Evolutionary conservation across 2,113 vertebrate genomes (phyloP).

Genomic region (Epinephelus moara): DNA sequence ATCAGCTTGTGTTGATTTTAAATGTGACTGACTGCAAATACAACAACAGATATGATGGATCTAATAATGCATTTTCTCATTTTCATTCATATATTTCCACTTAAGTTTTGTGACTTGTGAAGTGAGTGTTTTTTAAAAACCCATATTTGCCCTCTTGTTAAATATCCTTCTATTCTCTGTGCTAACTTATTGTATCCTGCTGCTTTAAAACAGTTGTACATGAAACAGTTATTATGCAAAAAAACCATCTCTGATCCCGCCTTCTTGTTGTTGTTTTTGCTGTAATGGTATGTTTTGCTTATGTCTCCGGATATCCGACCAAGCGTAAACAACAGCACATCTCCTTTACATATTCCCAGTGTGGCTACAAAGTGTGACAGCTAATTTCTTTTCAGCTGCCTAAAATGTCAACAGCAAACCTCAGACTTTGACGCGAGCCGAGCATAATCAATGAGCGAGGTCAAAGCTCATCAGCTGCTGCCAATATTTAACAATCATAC

Average conservation of each 20-base stretch:
- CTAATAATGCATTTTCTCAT: no score
- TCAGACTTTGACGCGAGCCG: background rate
- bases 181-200: background rate
- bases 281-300: background rate
- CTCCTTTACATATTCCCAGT: background rate
- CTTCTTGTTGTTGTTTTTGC: background rate
- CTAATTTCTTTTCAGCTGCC: background rate
- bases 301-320: background rate
- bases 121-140: no score
- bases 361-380: constrained; percentile 7
- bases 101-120: no score
- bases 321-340: background rate
- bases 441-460: background rate
- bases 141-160: background rate
- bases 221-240: background rate
- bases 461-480: background rate
- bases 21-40: no score
- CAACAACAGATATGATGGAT: no score
- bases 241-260: background rate
- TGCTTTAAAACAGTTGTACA: background rate
- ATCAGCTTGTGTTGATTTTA: no score
- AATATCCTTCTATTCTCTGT: background rate
- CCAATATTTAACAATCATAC: background rate
- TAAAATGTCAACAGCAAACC: background rate
- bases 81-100: no score